Evolutionary conservation across 1,140 invertebrate species (phyloP).

Genomic region (Bombus waltoni): DNA sequence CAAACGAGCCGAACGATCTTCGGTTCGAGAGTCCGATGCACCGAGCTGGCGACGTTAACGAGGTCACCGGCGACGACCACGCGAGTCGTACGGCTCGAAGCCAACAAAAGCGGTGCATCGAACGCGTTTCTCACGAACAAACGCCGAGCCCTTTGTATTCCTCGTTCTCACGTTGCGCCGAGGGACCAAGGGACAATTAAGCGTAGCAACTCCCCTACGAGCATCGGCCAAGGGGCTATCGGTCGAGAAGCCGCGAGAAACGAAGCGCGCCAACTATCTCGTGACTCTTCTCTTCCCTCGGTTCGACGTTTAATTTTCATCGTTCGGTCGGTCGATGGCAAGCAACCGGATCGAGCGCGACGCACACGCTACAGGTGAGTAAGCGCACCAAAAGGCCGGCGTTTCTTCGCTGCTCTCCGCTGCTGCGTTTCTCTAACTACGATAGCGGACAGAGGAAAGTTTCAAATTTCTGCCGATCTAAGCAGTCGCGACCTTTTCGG

Average conservation of each 20-base stretch:
- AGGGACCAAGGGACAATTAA: constrained; percentile 56
- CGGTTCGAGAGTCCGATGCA: neutral
- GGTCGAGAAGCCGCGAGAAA: neutral
- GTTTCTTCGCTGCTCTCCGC: no score
- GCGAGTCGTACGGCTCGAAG: neutral
- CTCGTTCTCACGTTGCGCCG: constrained; percentile 57
- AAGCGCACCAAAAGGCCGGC: neutral
- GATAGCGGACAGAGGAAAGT: no score
- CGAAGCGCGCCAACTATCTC: neutral
- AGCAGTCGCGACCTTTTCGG: no score
- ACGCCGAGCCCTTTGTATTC: constrained; percentile 51
- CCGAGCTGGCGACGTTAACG: constrained; percentile 1
- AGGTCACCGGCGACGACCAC: constrained; percentile 21
- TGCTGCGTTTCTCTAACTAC: no score
- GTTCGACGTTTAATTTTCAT: constrained; percentile 36
- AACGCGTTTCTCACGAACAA: constrained; percentile 60
- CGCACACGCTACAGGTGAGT: constrained; percentile 50
- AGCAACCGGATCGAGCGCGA: neutral
- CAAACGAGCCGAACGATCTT: neutral
- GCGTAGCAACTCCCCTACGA: constrained; percentile 32
- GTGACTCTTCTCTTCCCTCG: constrained; percentile 32
- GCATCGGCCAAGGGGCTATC: neutral
- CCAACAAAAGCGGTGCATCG: constrained; percentile 31
- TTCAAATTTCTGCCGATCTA: no score
- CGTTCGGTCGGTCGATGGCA: neutral